Evolutionary conservation across 2,888 invertebrate species (phyloP), one percentile per base, ranked within the genome.

Genomic region (Oeneis ivallda): DNA sequence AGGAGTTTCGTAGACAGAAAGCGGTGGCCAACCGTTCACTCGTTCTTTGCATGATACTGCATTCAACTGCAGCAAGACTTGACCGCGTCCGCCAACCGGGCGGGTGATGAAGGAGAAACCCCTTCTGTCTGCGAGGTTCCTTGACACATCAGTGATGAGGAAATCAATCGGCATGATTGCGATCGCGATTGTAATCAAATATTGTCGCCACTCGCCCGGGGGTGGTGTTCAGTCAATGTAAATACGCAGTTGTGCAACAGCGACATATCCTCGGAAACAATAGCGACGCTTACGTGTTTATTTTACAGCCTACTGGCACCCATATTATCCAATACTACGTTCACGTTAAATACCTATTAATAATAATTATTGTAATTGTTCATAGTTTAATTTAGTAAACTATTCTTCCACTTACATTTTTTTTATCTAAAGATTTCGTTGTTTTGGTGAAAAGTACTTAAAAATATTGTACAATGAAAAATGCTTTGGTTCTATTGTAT

Each of bases 301-400:
- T 8, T 9, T 15, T 5, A 11, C 54, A n/a, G 37, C 54, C 37
- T 6, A 3, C 17, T 32, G 17, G 17, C 39, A 39, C 17, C 34
- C n/a, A 8, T 8, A 34, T 15, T 53, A 53, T 37, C 54, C 39
- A 15, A 11, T 54, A 17, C 4, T 17, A 15, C 39, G 2, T 17
- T 39, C 52, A 34, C 39, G 37, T 54, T 15, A 37, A 13, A 41
- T 53, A 26, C 11, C 1, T 45, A 45, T n/a, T n/a, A n/a, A n/a
- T n/a, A 13, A 34, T 41, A 41, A 41, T 56, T 54, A 39, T 9
- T 59, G 19, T 60, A 49, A 49, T 41, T 57, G 64, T 49, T 53
- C 41, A 19, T 66, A 64, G 66, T 67, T 49, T 62, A 59, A 67
- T 69, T 62, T 67, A 64, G 67, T 67, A 59, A 57, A 61, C 9